Evolutionary conservation across 92 coral and sea anemone species (phyloP).

Genomic region (Pocillopora grandis): DNA sequence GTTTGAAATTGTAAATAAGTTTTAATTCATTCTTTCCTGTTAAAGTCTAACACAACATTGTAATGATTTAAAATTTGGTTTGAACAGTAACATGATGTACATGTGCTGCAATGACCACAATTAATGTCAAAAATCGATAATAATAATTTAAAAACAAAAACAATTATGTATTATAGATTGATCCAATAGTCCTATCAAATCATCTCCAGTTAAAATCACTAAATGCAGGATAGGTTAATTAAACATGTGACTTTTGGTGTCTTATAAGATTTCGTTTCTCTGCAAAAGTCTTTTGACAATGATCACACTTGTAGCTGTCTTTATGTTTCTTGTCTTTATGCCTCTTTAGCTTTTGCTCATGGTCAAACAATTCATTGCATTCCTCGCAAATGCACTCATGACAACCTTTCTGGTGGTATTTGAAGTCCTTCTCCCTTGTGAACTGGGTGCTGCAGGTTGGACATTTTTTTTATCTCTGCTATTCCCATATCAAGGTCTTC

Average conservation of each 20-base stretch:
- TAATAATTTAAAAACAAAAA: slow-evolving; percentile 14
- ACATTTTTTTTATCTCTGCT: slow-evolving; percentile 43
- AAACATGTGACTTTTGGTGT: slow-evolving; percentile 48
- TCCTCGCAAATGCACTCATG: no score
- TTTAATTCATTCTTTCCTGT: no score
- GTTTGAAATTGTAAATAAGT: no score
- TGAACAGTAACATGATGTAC: background rate
- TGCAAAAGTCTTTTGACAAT: slow-evolving; percentile 49
- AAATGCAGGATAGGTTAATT: slow-evolving; percentile 21
- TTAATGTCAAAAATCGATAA: slow-evolving; percentile 26
- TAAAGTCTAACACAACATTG: no score
- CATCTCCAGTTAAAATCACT: slow-evolving; percentile 18
- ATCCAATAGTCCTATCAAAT: slow-evolving; percentile 17
- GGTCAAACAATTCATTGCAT: no score
- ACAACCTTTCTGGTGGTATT: no score
- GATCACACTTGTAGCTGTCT: slow-evolving; percentile 46
- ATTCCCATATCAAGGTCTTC: slow-evolving; percentile 55
- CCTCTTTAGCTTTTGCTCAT: slow-evolving; percentile 25
- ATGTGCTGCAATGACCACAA: slow-evolving; percentile 16
- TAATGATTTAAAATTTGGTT: no score
- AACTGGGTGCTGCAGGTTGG: slow-evolving; percentile 47
- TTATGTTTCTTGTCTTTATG: slow-evolving; percentile 52
- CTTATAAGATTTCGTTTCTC: slow-evolving; percentile 60
- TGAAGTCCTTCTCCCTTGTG: slow-evolving; percentile 7
- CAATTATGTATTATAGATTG: slow-evolving; percentile 20